Conservation (phyloP, 2,888 invertebrate genomes). For the Ophraella communa region DNA sequence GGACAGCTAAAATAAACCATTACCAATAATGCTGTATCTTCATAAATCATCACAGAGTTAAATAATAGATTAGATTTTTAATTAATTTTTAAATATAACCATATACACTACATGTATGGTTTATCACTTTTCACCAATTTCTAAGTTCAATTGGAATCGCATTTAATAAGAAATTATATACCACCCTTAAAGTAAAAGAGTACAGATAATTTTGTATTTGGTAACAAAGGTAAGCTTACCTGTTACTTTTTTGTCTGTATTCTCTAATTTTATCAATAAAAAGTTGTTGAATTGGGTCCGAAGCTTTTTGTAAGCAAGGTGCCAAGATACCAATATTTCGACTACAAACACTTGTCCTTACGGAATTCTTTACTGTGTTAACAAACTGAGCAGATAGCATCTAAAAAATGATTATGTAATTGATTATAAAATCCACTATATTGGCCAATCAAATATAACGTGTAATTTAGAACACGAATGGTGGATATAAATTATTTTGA, state of each 20-base stretch:
- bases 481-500: not conserved
- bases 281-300: conserved; percentile 92
- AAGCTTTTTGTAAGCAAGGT: conserved; percentile 71
- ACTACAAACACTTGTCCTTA: conserved; percentile 59
- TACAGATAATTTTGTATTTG: conserved; percentile 18
- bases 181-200: not conserved
- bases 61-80: no score
- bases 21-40: no score
- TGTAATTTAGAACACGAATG: not conserved
- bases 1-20: no score
- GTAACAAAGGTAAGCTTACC: conserved; percentile 66
- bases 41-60: no score
- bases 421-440: not conserved
- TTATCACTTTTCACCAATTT: no score
- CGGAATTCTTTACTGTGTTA: conserved; percentile 48
- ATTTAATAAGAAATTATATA: not conserved
- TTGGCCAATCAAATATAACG: not conserved
- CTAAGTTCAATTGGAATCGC: no score
- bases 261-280: conserved; percentile 92
- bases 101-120: no score
- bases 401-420: conserved; percentile 40
- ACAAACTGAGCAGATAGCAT: conserved; percentile 56
- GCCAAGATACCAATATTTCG: conserved; percentile 77
- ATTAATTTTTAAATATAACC: no score
- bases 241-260: conserved; percentile 83